phyloP scores from a whole-genome alignment of 2,888 invertebrate species.

The Noctua comes region DNA sequence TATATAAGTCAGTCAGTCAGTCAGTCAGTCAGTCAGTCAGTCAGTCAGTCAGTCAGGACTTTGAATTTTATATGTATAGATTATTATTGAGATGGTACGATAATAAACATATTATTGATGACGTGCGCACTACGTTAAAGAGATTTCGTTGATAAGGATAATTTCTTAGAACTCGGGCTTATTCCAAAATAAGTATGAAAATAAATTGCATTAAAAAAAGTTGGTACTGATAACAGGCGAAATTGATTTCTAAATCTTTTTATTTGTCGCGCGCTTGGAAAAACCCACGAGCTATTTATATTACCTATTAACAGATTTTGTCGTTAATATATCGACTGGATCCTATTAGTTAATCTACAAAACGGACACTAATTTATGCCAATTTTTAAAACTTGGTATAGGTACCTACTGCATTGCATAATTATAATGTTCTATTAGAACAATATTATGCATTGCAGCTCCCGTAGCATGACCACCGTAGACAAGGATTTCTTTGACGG shows the following conservation, averaged over 20 bases:
- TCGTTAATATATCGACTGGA: neutral
- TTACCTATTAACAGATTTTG: neutral
- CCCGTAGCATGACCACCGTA: too few relatives aligned
- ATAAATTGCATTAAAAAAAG: neutral
- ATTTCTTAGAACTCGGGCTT: constrained; percentile 47
- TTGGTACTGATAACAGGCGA: constrained; percentile 8
- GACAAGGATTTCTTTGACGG: too few relatives aligned
- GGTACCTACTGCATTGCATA: too few relatives aligned
- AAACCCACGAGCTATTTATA: constrained; percentile 1
- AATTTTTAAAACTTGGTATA: neutral
- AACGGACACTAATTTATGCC: neutral
- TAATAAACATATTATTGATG: constrained; percentile 38
- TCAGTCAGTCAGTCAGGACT: too few relatives aligned
- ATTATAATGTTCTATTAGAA: too few relatives aligned
- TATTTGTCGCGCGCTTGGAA: neutral
- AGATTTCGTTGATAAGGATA: constrained; percentile 33
- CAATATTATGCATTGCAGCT: constrained; percentile 2
- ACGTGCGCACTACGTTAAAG: constrained; percentile 23
- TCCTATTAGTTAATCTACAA: neutral
- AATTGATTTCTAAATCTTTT: constrained; percentile 6
- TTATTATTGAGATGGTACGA: constrained; percentile 39
- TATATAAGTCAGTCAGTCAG: too few relatives aligned
- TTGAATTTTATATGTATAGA: too few relatives aligned
- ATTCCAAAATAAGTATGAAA: constrained; percentile 19
- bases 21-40: too few relatives aligned